Percentiles rank a stretch among this genome's conserved stretches.
Conservation (phyloP, 2,797 vertebrate species). For the Danionella dracula region DNA sequence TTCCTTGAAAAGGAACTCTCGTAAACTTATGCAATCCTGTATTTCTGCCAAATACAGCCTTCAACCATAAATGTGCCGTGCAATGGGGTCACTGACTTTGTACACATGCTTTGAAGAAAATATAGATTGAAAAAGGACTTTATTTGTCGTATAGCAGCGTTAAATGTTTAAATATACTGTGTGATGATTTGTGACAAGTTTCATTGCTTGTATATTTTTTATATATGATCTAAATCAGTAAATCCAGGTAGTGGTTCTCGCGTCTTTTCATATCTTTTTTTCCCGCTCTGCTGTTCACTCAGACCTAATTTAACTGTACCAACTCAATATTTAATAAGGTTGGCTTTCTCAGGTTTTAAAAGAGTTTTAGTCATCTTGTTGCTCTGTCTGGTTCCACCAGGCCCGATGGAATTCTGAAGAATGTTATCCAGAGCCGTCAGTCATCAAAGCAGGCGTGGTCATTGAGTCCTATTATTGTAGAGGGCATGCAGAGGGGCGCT, state of each 20-base stretch:
- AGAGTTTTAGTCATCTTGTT: slow-evolving; percentile 36
- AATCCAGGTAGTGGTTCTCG: slow-evolving; percentile 1
- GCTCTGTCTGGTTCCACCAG: slow-evolving; percentile 20
- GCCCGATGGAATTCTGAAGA: slow-evolving; percentile 22
- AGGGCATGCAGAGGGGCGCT: slow-evolving; percentile 16
- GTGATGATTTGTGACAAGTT: slow-evolving; percentile 15
- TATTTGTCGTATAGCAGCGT: neutral
- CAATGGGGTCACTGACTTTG: neutral
- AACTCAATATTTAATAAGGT: slow-evolving; percentile 41
- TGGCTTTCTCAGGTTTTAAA: slow-evolving; percentile 33
- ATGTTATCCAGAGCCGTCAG: slow-evolving; percentile 38
- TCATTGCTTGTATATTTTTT: slow-evolving; percentile 21
- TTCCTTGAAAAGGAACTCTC: neutral
- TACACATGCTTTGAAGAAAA: slow-evolving; percentile 13
- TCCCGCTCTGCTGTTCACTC: slow-evolving; percentile 34
- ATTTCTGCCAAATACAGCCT: neutral
- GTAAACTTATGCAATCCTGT: neutral
- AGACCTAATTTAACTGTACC: slow-evolving; percentile 36
- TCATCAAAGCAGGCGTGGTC: slow-evolving; percentile 8
- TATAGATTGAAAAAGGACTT: slow-evolving; percentile 12
- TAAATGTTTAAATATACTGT: slow-evolving; percentile 12
- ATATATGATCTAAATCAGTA: slow-evolving; percentile 5
- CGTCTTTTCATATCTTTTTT: slow-evolving; percentile 27
- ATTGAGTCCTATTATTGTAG: neutral
- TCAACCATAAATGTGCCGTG: neutral